phyloP scores from a whole-genome alignment of 2,797 vertebrate species.

The Sebastes melanostomus region DNA sequence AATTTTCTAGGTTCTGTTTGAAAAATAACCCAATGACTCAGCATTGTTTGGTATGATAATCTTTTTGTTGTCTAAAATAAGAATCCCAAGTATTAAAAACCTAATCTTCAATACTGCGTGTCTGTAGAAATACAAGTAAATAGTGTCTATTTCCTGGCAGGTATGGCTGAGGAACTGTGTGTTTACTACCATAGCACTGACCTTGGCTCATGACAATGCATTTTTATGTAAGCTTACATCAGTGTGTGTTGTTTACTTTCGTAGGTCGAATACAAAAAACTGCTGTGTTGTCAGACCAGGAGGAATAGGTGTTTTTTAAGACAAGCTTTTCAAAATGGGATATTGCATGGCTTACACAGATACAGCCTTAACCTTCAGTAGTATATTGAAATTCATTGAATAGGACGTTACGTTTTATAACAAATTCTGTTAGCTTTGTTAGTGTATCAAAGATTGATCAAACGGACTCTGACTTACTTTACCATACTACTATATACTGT shows the following conservation, averaged over 20 bases:
- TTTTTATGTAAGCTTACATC: conserved; percentile 34
- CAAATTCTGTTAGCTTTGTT: background rate
- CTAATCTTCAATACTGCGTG: background rate
- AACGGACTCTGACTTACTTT: background rate
- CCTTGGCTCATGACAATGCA: conserved; percentile 42
- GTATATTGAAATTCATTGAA: background rate
- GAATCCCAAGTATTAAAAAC: background rate
- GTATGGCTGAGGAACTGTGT: background rate
- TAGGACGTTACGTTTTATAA: background rate
- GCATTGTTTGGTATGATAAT: background rate
- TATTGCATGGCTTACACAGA: background rate
- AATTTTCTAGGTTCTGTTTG: background rate
- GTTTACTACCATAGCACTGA: background rate
- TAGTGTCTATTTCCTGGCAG: background rate
- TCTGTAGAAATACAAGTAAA: background rate
- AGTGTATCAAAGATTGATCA: background rate
- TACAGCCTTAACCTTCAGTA: background rate
- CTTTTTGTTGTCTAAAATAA: background rate
- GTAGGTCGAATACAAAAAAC: conserved; percentile 13
- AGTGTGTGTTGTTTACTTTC: conserved; percentile 8
- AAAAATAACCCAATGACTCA: background rate
- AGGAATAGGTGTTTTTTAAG: background rate
- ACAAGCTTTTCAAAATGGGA: background rate
- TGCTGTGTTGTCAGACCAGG: background rate
- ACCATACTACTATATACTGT: too few species aligned